Evolutionary conservation across 2,888 invertebrate species (phyloP).

Genomic region (Ferdinandea cuprea): DNA sequence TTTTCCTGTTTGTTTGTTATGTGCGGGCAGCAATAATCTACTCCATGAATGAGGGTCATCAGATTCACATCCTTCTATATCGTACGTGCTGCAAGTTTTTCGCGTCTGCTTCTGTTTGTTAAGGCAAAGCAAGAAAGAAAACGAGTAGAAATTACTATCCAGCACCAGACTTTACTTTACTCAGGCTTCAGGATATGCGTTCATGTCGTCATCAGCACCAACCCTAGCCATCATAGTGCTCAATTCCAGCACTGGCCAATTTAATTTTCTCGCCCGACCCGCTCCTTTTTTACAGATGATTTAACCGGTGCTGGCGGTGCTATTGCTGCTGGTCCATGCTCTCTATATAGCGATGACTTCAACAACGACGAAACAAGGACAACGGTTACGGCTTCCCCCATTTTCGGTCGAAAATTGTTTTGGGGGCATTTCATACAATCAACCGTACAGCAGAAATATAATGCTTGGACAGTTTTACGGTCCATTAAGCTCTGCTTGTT

Average conservation of each 20-base stretch:
- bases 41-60: slow-evolving; percentile 46
- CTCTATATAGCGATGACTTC: too few relatives aligned
- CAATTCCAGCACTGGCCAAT: slow-evolving; percentile 78
- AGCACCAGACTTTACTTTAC: slow-evolving; percentile 14
- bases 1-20: background rate
- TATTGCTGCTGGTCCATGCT: slow-evolving; percentile 17
- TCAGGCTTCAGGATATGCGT: slow-evolving; percentile 19
- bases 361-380: too few relatives aligned
- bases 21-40: slow-evolving; percentile 49
- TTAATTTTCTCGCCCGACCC: slow-evolving; percentile 81
- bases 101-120: slow-evolving; percentile 76
- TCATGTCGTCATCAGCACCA: slow-evolving; percentile 30
- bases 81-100: slow-evolving; percentile 43
- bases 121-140: slow-evolving; percentile 49
- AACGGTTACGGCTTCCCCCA: slow-evolving; percentile 31
- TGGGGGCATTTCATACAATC: slow-evolving; percentile 75
- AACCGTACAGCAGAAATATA: slow-evolving; percentile 48
- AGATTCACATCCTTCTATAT: background rate
- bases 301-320: slow-evolving; percentile 76
- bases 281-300: slow-evolving; percentile 79
- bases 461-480: slow-evolving; percentile 80
- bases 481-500: slow-evolving; percentile 79
- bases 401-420: slow-evolving; percentile 76
- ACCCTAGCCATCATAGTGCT: slow-evolving; percentile 35
- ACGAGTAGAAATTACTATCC: background rate